These are phyloP conservation scores for Drosophila willistoni DNA, from an alignment of 1,140 invertebrate species.

Conservation along the genomic window DNA sequence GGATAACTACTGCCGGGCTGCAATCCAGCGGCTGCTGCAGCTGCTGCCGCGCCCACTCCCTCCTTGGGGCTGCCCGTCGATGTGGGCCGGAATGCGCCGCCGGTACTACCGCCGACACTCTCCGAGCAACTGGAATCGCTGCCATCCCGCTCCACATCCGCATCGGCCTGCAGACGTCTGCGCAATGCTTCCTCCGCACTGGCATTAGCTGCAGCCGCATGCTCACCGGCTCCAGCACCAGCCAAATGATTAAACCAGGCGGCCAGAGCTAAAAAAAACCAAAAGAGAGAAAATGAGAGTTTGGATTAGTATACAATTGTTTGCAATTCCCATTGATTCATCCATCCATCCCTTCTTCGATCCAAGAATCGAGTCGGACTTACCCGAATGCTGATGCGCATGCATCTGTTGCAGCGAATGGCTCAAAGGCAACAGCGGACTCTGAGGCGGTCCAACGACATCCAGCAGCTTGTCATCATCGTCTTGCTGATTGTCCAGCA, in stretches of 20 bases:
- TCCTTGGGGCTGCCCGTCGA: slow-evolving; percentile 84
- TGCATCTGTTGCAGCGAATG: slow-evolving; percentile 83
- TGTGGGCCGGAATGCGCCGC: slow-evolving; percentile 85
- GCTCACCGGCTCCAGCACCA: slow-evolving; percentile 82
- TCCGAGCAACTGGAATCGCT: slow-evolving; percentile 88
- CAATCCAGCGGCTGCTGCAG: slow-evolving; percentile 84
- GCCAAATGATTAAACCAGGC: slow-evolving; percentile 85
- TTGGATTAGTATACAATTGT: neutral
- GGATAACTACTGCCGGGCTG: slow-evolving; percentile 86
- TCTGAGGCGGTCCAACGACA: slow-evolving; percentile 92
- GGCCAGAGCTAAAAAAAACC: slow-evolving; percentile 72
- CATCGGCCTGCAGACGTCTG: slow-evolving; percentile 85
- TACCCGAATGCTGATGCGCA: slow-evolving; percentile 81
- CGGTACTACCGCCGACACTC: slow-evolving; percentile 85
- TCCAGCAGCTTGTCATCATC: slow-evolving; percentile 94
- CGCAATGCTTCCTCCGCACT: slow-evolving; percentile 84
- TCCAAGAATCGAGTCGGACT: slow-evolving; percentile 30
- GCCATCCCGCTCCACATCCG: slow-evolving; percentile 86
- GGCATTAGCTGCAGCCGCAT: slow-evolving; percentile 77
- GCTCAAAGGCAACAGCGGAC: slow-evolving; percentile 87
- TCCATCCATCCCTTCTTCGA: no score
- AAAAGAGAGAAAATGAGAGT: neutral
- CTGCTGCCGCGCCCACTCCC: slow-evolving; percentile 83
- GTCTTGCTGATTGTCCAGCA: slow-evolving; percentile 85
- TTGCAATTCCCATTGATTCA: no score